Evolutionary conservation across 2,888 invertebrate species (phyloP).

Genomic region (Eupeodes latifasciatus): DNA sequence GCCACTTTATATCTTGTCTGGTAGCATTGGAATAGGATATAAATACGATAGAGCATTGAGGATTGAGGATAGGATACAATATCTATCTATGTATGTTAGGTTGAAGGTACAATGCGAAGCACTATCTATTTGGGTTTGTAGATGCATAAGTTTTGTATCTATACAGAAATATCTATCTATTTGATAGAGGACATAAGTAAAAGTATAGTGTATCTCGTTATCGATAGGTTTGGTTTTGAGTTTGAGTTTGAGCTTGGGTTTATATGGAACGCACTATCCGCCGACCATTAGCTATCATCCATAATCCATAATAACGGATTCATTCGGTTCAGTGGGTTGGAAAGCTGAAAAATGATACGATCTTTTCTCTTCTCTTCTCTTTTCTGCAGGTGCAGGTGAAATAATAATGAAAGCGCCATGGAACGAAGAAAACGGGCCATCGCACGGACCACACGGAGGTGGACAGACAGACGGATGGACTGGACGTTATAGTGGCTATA

Average conservation of each 20-base stretch:
- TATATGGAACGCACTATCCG: slow-evolving; percentile 48
- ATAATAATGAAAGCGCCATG: slow-evolving; percentile 65
- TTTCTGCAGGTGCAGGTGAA: slow-evolving; percentile 43
- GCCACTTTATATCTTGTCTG: slow-evolving; percentile 19
- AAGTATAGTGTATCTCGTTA: neutral
- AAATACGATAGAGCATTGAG: no score
- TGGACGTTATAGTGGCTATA: neutral
- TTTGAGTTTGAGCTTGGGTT: no score
- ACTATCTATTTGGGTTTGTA: neutral
- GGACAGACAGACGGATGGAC: neutral
- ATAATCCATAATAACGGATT: slow-evolving; percentile 72
- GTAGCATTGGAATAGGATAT: no score
- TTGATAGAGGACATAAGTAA: neutral
- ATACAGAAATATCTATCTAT: neutral
- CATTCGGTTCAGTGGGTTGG: slow-evolving; percentile 67
- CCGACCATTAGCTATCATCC: slow-evolving; percentile 62
- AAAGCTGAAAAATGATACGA: slow-evolving; percentile 74
- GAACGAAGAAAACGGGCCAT: neutral
- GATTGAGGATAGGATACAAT: neutral
- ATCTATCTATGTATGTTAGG: neutral
- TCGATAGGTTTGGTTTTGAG: neutral
- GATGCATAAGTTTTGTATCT: neutral
- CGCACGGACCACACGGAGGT: neutral
- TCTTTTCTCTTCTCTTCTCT: slow-evolving; percentile 42
- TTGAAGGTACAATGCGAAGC: neutral